phyloP scores from a whole-genome alignment of 2,113 vertebrate species.

The Rhagologus leucostigma region DNA sequence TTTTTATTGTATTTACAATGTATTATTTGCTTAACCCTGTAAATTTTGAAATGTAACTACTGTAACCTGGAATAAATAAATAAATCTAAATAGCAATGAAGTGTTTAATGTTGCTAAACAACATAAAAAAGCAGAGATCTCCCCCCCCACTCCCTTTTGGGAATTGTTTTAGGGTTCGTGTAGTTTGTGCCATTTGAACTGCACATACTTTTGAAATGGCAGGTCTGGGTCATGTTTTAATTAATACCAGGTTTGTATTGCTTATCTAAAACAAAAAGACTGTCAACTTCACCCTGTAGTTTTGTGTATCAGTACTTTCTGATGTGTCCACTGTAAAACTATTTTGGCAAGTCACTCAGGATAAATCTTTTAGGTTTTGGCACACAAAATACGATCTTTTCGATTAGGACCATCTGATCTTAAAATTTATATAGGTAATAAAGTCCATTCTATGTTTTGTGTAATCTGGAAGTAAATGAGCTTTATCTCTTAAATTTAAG shows the following conservation, averaged over 20 bases:
- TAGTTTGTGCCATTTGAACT: neutral
- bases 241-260: neutral
- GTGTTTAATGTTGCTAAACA: conserved; percentile 58
- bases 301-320: neutral
- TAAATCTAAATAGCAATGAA: conserved; percentile 53
- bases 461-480: neutral
- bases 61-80: conserved; percentile 74
- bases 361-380: neutral
- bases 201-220: neutral
- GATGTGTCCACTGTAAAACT: neutral
- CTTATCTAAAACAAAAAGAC: neutral
- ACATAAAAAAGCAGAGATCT: neutral
- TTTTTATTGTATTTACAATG: conserved; percentile 67
- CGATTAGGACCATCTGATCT: neutral
- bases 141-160: neutral
- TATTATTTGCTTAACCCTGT: conserved; percentile 62
- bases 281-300: neutral
- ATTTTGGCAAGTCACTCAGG: neutral
- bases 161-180: neutral
- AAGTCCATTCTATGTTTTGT: neutral
- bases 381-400: neutral
- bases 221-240: neutral
- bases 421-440: neutral
- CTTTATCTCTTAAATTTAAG: neutral
- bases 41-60: conserved; percentile 70